A percentile compares a stretch with the other conserved stretches of the same genome.
Evolutionary conservation across 2,113 vertebrate species (phyloP).

Genomic region (Melierax canorus): DNA sequence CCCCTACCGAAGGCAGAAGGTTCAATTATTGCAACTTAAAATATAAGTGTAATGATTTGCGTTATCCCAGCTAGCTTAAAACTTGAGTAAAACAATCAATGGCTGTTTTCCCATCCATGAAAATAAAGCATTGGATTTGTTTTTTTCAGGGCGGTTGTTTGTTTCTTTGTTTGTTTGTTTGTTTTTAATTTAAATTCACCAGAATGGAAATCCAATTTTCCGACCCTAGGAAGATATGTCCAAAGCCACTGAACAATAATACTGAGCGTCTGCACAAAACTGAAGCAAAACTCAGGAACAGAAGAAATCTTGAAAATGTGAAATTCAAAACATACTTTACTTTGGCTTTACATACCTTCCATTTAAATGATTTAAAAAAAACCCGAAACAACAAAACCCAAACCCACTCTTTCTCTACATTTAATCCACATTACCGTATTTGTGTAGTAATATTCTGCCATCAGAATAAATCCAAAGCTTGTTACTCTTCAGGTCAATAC

Average conservation of each 20-base stretch:
- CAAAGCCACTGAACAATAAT: neutral
- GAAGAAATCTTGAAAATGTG: neutral
- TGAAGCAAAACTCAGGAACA: neutral
- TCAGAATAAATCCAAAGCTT: neutral
- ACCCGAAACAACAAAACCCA: neutral
- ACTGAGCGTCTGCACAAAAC: neutral
- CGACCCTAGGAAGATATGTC: rapidly evolving
- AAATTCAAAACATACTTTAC: neutral
- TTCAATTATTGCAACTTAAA: neutral
- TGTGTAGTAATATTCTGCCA: neutral
- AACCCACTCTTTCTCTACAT: neutral
- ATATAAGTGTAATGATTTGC: neutral
- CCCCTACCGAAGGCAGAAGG: neutral
- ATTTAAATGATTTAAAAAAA: neutral
- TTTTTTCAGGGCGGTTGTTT: neutral
- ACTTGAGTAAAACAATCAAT: neutral
- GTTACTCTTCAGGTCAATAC: neutral
- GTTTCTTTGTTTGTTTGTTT: neutral
- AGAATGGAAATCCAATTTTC: neutral
- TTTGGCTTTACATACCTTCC: neutral
- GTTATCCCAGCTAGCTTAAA: neutral
- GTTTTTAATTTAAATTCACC: neutral
- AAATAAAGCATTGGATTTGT: neutral
- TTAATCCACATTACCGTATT: neutral
- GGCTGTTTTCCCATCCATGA: neutral